A percentile compares a stretch with the other conserved stretches of the same genome.
Conservation (phyloP, 2,113 vertebrate genomes). For the Vulpes ferrilata region DNA sequence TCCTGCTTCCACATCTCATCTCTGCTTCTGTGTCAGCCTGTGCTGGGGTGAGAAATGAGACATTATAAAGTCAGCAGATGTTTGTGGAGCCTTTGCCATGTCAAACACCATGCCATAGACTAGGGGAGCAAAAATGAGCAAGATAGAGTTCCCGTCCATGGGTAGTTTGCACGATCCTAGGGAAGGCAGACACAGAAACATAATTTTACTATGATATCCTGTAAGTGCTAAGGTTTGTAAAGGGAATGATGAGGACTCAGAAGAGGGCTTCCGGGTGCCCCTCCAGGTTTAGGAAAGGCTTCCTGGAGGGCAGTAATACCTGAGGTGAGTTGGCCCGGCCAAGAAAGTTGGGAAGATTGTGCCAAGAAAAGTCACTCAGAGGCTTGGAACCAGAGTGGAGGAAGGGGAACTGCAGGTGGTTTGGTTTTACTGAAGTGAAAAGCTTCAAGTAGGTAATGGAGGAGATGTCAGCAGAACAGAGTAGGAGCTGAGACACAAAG, state of each 20-base stretch:
- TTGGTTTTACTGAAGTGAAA: slow-evolving; percentile 22
- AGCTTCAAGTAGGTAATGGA: background rate
- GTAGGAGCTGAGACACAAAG: background rate
- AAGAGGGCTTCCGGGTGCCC: background rate
- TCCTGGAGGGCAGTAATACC: slow-evolving; percentile 25
- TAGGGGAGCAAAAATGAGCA: background rate
- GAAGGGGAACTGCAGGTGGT: background rate
- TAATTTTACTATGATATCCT: background rate
- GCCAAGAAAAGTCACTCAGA: background rate
- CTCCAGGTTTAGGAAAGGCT: slow-evolving; percentile 3
- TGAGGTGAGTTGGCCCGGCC: background rate
- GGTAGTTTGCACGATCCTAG: background rate
- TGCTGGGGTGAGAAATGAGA: slow-evolving; percentile 14
- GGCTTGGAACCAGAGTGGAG: background rate
- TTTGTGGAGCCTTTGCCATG: background rate
- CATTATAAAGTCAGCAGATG: background rate
- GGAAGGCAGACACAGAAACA: background rate
- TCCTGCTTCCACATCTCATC: slow-evolving; percentile 44
- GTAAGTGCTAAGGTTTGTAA: background rate
- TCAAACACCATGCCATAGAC: background rate
- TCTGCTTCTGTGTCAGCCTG: background rate
- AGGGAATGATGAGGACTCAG: slow-evolving; percentile 1
- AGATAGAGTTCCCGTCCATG: background rate
- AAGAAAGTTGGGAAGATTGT: slow-evolving; percentile 34
- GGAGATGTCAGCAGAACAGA: background rate